Conservation (phyloP, 2,888 invertebrate species). For the Calephelis perditalis region DNA sequence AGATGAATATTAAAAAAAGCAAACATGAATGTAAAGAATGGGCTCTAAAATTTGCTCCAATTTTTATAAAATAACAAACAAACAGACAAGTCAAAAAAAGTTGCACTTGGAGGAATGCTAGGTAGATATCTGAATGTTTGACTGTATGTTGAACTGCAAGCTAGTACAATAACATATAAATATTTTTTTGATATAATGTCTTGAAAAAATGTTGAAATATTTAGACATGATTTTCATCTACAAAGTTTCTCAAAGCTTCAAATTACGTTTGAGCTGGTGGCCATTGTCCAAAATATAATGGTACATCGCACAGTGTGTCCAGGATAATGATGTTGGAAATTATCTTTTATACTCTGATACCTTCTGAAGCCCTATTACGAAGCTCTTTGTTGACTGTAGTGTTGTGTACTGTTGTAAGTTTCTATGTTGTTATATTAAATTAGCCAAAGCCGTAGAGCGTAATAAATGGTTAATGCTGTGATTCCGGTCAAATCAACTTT, state of each 20-base stretch:
- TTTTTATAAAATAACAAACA: no score
- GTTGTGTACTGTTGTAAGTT: background rate
- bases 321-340: slow-evolving; percentile 9
- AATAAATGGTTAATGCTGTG: background rate
- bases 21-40: no score
- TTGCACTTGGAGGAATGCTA: no score
- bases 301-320: slow-evolving; percentile 6
- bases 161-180: no score
- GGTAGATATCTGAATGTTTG: no score
- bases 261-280: slow-evolving; percentile 1
- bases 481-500: no score
- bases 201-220: background rate
- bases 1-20: no score
- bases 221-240: background rate
- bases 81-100: no score
- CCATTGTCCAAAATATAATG: slow-evolving; percentile 10
- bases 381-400: background rate
- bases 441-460: background rate
- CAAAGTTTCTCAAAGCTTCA: slow-evolving; percentile 3
- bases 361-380: background rate
- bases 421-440: background rate
- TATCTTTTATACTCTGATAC: slow-evolving; percentile 4
- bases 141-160: no score
- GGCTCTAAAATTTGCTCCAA: no score
- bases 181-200: background rate